Base-by-base conservation (phyloP, 2,888 invertebrate genomes). In the Geotrupes spiniger region DNA sequence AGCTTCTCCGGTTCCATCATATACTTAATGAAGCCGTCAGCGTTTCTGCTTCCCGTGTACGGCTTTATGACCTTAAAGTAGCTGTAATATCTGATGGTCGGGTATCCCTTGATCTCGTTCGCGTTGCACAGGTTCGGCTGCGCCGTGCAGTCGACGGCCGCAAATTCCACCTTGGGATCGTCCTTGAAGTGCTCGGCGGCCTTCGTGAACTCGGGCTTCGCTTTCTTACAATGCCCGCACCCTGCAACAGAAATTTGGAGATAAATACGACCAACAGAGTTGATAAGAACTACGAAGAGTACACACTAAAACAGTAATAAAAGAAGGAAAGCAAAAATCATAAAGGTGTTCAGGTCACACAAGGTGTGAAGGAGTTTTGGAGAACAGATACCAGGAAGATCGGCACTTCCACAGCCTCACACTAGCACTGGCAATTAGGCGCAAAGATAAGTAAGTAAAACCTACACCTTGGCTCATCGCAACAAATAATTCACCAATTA, bases 211-310 rank as follows among this genome's bases (percentile, higher is more conserved):
- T 88, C 90, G 0, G 92, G 92, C 71, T 93, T 93, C 0, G 90
- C 84, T 61, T 81, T 84, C 68, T 92, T 92, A 68, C 92, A 93
- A 70, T 92, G 92, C 0, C 92, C 92, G 69, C 93, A 93, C 92
- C 92, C 92, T 91, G 57, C 31, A 52, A 21, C 21, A 28, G 21
- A 16, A 28, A 5, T n/a, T n/a, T n/a, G n/a, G n/a, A n/a, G n/a
- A n/a, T n/a, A n/a, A n/a, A 29, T 2, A 42, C 6, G 5, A 37
- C 8, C 6, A 17, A 37, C 3, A 9, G 11, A 36, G 10, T 17
- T 21, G 10, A 38, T 2, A 2, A 38, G n/a, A 3, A 2, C 16
- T 2, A 38, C 21, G n/a, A 38, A 2, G n/a, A n/a, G n/a, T n/a
- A 12, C 9, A 31, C 4, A 14, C 2, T n/a, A 42, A 42, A 14